Evolutionary conservation across 2,113 vertebrate species (phyloP).

Genomic region (Pomatostomus ruficeps): DNA sequence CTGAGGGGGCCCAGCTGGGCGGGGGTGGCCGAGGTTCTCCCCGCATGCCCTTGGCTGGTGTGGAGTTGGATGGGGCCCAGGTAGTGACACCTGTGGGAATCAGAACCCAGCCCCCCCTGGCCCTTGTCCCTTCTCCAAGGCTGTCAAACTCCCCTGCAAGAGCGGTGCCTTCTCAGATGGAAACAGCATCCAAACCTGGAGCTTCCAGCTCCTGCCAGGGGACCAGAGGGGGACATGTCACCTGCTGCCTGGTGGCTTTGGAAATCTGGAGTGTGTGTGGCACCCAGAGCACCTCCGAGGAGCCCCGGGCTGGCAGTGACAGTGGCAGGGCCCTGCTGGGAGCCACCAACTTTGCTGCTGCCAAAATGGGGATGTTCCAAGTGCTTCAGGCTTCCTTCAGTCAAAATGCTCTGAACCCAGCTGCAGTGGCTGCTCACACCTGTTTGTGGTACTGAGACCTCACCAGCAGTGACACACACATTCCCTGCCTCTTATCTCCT

Average conservation of each 20-base stretch:
- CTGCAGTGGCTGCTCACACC: background rate
- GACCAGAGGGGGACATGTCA: background rate
- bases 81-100: background rate
- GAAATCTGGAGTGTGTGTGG: background rate
- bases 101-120: background rate
- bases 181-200: background rate
- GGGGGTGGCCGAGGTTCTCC: background rate
- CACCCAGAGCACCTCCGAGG: rapidly evolving
- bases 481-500: background rate
- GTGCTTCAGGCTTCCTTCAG: background rate
- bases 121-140: background rate
- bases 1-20: background rate
- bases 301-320: background rate
- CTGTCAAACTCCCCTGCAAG: background rate
- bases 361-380: background rate
- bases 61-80: too few relatives aligned
- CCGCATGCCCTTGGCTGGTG: background rate
- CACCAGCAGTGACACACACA: background rate
- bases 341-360: background rate
- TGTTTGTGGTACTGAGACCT: background rate
- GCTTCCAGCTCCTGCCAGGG: background rate
- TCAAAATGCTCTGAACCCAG: background rate
- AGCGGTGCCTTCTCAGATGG: background rate
- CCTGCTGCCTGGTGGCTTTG: background rate
- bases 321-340: background rate